Conservation (phyloP, 2,113 vertebrate species). For the Solea solea region DNA sequence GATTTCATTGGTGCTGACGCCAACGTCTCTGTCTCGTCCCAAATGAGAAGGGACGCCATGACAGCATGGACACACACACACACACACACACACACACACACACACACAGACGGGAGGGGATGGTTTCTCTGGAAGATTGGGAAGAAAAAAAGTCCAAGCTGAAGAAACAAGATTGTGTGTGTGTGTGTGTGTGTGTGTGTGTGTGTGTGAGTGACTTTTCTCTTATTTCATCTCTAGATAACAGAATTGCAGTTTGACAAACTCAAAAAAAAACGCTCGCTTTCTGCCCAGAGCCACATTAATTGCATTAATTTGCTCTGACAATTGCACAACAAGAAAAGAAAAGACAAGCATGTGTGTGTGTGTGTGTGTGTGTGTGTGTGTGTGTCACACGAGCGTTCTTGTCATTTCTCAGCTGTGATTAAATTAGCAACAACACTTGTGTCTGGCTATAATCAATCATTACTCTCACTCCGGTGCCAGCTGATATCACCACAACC, state of each 20-base stretch:
- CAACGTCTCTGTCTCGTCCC: conserved; percentile 63
- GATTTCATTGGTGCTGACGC: conserved; percentile 69
- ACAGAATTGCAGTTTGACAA: conserved; percentile 83
- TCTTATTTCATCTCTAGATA: conserved; percentile 80
- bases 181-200: conserved; percentile 7
- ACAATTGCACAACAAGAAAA: conserved; percentile 79
- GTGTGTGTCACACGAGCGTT: conserved; percentile 69
- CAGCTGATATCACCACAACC: conserved; percentile 75
- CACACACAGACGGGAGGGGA: no score
- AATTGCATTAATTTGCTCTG: conserved; percentile 80
- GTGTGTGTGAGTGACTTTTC: conserved; percentile 25
- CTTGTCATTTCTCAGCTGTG: conserved; percentile 80
- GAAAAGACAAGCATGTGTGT: conserved; percentile 56
- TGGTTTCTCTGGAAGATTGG: conserved; percentile 52
- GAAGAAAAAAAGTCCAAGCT: conserved; percentile 36
- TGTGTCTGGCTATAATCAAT: conserved; percentile 85
- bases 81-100: not conserved
- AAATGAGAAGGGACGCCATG: conserved; percentile 57
- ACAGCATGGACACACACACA: conserved; percentile 46
- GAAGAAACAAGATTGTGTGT: conserved; percentile 68
- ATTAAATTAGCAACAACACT: conserved; percentile 83
- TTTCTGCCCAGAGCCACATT: conserved; percentile 80
- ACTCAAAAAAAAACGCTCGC: conserved; percentile 68
- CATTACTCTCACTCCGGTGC: conserved; percentile 79
- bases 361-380: conserved; percentile 64